Evolutionary conservation across 2,888 invertebrate genomes (phyloP), one percentile per base, ranked within the genome.

Genomic region (Carpatolechia fugitivella): DNA sequence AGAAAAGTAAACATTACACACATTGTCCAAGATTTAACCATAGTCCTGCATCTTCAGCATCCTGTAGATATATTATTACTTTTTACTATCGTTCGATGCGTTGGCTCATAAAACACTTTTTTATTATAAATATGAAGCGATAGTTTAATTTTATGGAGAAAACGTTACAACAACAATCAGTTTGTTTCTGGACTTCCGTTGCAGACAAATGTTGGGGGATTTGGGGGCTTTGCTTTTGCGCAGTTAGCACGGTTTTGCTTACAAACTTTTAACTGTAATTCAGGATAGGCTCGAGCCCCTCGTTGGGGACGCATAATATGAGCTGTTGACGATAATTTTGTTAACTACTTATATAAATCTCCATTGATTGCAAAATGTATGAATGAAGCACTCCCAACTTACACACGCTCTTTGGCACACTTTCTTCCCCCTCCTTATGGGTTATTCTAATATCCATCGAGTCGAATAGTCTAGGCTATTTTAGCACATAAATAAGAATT

Each of bases 111-210:
- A 87, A 87, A 82, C 60, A 76, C 76, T 50, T 52, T n/a, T 85
- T 86, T 87, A 85, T 85, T 85, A 86, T 85, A 77, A 80, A 81
- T 85, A 82, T 78, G 74, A 76, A 74, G 66, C 71, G 69, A 74
- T 75, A 73, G 73, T 80, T 69, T 70, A 74, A 79, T 82, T 84
- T 85, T 85, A 82, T 81, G 79, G 76, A 69, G 71, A 77, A 80
- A 78, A 70, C 73, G 74, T 78, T 82, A 78, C 73, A 74, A 79
- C 81, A 82, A 85, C 82, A 84, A 82, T 79, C 74, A 66, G 74
- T 76, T 69, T 70, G 74, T 74, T 72, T 70, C 60, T 67, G 63
- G 63, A 78, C 84, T 81, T 85, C 85, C 84, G 83, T 68, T 64
- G 63, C 20, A 10, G 20, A 24, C 24, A 24, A 24, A 24, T 24